Evolutionary conservation across 2,797 vertebrate species (phyloP), one percentile per base, ranked within the genome.

Genomic region (Mionectes olivaceus): DNA sequence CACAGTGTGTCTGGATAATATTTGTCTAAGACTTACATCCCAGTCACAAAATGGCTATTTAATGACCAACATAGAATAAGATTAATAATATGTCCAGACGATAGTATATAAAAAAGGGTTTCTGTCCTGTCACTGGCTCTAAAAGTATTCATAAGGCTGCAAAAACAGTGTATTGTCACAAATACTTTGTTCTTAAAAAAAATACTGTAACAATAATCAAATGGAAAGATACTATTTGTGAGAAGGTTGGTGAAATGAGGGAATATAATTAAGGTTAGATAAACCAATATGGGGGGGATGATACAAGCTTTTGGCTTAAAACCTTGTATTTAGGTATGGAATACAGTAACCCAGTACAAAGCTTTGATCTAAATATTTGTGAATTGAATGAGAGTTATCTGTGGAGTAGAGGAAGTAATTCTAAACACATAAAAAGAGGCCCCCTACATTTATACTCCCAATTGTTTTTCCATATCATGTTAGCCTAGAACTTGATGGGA

Each of bases 231-330:
- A 23, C 12, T 28, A 44, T 64, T 25, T 24, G 12, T 57, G 47
- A 87, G n/a, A 32, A 74, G 12, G 30, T n/a, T 74, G 53, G 35
- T 80, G 25, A 78, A 87, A 39, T 55, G 21, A 76, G 7, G 17
- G 15, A 41, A n/a, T 82, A 4, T 22, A 65, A 70, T 88, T 81
- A 71, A 79, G 33, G 23, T 70, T 7, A 71, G 59, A 61, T 27
- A 57, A 83, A 53, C 46, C 0, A 1, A 1, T 46, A 4, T 1
- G 2, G 30, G 4, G 24, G 2, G 4, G 5, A 24, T 43, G 1
- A 52, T 44, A 19, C 1, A 49, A 50, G 24, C 22, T 71, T 86
- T 53, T 50, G 35, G 14, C 49, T 76, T 71, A 75, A 74, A 83
- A 25, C 12, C 7, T 69, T 60, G 5, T 52, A 18, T 60, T 47